These are phyloP conservation scores for Tenthredo amoena DNA, from an alignment of 2,888 invertebrate species.

Conservation along the genomic window DNA sequence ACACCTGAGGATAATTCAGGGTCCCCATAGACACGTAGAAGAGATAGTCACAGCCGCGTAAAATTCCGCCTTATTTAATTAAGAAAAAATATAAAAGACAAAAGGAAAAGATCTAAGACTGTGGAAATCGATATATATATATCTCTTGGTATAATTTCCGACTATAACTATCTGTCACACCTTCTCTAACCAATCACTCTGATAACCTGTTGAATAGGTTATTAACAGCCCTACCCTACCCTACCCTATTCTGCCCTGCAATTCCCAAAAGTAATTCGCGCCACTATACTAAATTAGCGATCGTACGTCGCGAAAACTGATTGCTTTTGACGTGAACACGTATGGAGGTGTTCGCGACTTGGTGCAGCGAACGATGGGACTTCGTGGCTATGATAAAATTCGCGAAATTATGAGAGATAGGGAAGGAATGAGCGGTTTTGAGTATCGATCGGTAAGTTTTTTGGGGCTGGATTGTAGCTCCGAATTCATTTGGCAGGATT, in stretches of 20 bases:
- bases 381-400: not conserved
- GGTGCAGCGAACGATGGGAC: not conserved
- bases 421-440: too few relatives aligned
- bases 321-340: not conserved
- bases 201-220: conserved; percentile 39
- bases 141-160: not conserved
- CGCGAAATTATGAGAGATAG: not conserved
- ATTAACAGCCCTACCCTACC: conserved; percentile 11
- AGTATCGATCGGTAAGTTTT: too few relatives aligned
- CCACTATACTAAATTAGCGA: conserved; percentile 15
- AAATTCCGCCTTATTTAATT: not conserved
- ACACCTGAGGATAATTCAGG: not conserved
- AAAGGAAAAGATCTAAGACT: too few relatives aligned
- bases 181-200: conserved; percentile 15
- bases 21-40: not conserved
- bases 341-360: not conserved
- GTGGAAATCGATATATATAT: too few relatives aligned
- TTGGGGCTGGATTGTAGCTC: too few relatives aligned
- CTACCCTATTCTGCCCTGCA: not conserved
- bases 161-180: not conserved
- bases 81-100: too few relatives aligned
- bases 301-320: not conserved
- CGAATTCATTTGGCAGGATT: too few relatives aligned
- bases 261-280: conserved; percentile 25
- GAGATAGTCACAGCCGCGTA: not conserved